Evolutionary conservation across 2,888 invertebrate genomes (phyloP), one percentile per base, ranked within the genome.

Genomic region (Digitonthophagus gazella): DNA sequence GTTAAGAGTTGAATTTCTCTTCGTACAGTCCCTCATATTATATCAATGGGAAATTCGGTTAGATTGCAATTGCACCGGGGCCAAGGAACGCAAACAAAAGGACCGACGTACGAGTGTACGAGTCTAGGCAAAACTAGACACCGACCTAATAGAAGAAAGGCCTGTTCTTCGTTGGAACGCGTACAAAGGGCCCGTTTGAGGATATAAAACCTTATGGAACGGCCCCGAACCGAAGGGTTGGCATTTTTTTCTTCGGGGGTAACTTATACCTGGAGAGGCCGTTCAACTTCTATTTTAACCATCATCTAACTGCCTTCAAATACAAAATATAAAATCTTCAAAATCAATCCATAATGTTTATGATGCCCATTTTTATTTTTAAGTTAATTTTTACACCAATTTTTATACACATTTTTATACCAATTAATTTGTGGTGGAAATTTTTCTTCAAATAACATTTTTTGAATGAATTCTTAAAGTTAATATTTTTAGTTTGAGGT

Each of bases 121-220:
- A 61, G 20, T 19, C 61, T 61, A 61, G 61, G 61, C 61, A 61
- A 61, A 44, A 61, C 61, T 61, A 61, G 61, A 61, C 61, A 16
- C 20, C 19, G 61, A 20, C 19, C 61, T 20, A n/a, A 20, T 18
- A 61, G 61, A 61, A 61, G 19, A 20, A 61, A 61, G 57, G 28
- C 28, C 28, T 44, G 28, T 44, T 44, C 28, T 11, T 57, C 14
- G 14, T 61, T 61, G 19, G n/a, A 18, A n/a, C 61, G 61, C 61
- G 16, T n/a, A 20, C 61, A 61, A 61, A 61, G 61, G 61, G 61
- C 61, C 61, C 61, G 61, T 61, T 61, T 18, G 19, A 61, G 61
- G 61, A 61, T 61, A 57, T 57, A 61, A 18, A 44, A 44, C 28
- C 28, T 44, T 44, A 44, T 11, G 8, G 28, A 44, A 44, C 28